These are phyloP conservation scores for Castor canadensis DNA, from an alignment of 2,113 vertebrate genomes.

Conservation along the genomic window DNA sequence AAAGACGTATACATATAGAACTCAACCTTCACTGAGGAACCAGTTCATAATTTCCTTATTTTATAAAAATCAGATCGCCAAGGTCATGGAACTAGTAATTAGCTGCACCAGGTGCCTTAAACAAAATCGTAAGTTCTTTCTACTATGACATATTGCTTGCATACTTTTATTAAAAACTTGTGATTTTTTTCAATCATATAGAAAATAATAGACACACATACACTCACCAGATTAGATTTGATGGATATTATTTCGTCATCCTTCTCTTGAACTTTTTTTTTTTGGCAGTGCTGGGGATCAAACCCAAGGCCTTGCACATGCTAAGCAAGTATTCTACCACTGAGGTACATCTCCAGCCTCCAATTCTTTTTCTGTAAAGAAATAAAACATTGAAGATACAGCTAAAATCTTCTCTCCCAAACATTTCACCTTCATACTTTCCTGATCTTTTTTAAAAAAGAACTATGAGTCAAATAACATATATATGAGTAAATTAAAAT, in stretches of 20 bases:
- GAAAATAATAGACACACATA: not conserved
- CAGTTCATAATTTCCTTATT: slow-evolving; percentile 27
- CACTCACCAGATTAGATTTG: not conserved
- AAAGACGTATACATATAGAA: not conserved
- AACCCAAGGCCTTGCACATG: no score
- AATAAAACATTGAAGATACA: not conserved
- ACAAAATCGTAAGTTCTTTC: not conserved
- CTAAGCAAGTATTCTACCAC: no score
- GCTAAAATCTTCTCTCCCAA: not conserved
- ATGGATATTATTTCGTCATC: slow-evolving; percentile 17
- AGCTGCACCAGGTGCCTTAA: not conserved
- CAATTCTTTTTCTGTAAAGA: not conserved
- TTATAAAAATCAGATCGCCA: not conserved
- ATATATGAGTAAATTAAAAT: slow-evolving; percentile 20
- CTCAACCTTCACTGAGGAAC: not conserved
- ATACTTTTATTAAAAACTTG: not conserved
- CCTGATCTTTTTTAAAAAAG: not conserved
- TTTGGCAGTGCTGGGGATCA: no score
- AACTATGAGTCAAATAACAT: slow-evolving; percentile 23
- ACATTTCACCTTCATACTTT: not conserved
- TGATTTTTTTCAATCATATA: not conserved
- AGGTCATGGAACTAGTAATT: not conserved
- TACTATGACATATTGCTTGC: not conserved
- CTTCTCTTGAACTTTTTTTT: not conserved
- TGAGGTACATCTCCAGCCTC: no score